Evolutionary conservation across 2,888 invertebrate genomes (phyloP).

Genomic region (Dugesia japonica): DNA sequence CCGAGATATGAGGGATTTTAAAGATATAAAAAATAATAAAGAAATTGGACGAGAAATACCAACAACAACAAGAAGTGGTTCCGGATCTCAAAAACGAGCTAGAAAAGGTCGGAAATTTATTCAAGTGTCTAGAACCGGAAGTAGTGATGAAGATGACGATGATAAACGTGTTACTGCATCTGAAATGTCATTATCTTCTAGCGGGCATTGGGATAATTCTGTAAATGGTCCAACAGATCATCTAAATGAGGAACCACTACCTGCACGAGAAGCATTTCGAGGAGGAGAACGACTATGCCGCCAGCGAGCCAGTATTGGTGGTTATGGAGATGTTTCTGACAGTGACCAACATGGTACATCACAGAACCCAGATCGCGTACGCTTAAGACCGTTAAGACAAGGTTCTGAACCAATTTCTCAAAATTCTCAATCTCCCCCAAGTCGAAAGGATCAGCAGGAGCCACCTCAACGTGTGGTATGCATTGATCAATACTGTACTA

Average conservation of each 20-base stretch:
- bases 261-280: not conserved
- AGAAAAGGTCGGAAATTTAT: not conserved
- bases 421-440: not conserved
- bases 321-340: not conserved
- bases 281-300: not conserved
- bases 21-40: not conserved
- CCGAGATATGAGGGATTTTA: not conserved
- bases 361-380: not conserved
- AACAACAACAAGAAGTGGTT: not conserved
- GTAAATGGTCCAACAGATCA: not conserved
- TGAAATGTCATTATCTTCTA: not conserved
- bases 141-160: slow-evolving; percentile 14
- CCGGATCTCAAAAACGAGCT: not conserved
- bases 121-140: not conserved
- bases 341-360: not conserved
- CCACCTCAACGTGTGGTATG: not conserved
- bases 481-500: not conserved
- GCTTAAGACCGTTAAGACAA: not conserved
- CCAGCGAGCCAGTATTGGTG: not conserved
- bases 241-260: not conserved
- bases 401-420: not conserved
- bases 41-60: not conserved
- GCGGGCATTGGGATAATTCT: not conserved
- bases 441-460: not conserved
- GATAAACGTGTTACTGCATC: not conserved